Evolutionary conservation across 2,888 invertebrate genomes (phyloP).

Genomic region (Nesidiocoris tenuis): DNA sequence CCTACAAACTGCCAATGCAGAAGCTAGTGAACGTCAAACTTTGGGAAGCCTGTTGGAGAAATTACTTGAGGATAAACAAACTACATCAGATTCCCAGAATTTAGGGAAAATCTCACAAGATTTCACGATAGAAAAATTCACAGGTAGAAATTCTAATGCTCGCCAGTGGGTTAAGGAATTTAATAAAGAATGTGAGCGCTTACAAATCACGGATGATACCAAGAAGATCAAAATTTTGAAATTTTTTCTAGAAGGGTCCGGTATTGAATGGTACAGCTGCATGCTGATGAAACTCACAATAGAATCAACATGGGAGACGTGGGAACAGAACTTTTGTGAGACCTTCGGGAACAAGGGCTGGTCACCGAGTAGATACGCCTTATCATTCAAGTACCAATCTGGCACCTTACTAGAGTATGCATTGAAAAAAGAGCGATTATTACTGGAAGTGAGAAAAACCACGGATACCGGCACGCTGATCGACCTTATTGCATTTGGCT

Average conservation of each 20-base stretch:
- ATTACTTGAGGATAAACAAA: background rate
- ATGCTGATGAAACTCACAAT: conserved; percentile 7
- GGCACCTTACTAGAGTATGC: conserved; percentile 7
- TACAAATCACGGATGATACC: background rate
- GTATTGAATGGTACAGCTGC: conserved; percentile 3
- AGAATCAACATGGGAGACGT: background rate
- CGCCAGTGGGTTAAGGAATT: conserved; percentile 11
- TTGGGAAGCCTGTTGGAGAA: background rate
- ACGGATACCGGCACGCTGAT: conserved; percentile 41
- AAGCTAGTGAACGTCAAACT: background rate
- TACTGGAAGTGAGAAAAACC: conserved; percentile 40
- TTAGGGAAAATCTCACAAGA: background rate
- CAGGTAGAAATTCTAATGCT: conserved; percentile 10
- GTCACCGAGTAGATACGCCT: background rate
- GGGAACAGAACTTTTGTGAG: background rate
- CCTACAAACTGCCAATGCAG: background rate
- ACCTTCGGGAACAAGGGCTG: background rate
- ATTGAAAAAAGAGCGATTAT: conserved; percentile 2
- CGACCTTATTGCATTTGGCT: conserved; percentile 39
- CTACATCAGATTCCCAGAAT: background rate
- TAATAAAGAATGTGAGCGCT: background rate
- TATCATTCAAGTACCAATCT: background rate
- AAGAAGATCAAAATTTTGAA: conserved; percentile 2
- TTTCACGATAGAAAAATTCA: conserved; percentile 3
- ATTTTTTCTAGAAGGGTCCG: background rate